Base-by-base conservation (phyloP, 2,113 vertebrate species). In the Tylochromis polylepis region DNA sequence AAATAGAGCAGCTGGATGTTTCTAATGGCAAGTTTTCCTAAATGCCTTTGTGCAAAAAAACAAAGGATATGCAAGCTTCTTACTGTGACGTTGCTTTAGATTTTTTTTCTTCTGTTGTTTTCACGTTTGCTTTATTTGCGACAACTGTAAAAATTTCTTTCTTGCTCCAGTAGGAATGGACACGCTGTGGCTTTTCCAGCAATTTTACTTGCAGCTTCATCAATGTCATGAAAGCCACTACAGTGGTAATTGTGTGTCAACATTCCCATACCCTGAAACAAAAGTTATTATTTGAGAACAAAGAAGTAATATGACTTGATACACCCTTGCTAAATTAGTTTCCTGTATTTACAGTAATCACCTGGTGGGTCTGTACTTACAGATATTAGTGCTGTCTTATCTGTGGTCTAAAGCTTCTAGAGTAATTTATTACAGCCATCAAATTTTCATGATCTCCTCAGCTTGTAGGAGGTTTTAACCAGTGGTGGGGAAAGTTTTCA, bases 211-310 rank as follows among this genome's bases (percentile, higher is more conserved):
- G 84, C 77, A 88, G 83, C 83, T 92, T 90, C 22, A 82, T 92
- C 84, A 92, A 86, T 89, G 90, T 90, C 89, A 92, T 27, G 15
- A 79, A 84, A 85, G 36, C 82, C 79, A 85, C 79, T 20, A 59
- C 34, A 88, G 82, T 83, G 79, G 85, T 88, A 90, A 88, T 93
- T 94, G 84, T 89, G 79, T 89, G 85, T 92, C 82, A 88, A 51
- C 65, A 59, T 85, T 88, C 29, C 15, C 70, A 41, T 81, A 82
- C 75, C 22, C 62, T 84, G 79, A 89, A 90, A 89, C 70, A 85
- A 85, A 94, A 87, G 83, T 84, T 83, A 90, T 93, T 88, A 83
- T 58, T 77, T 58, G 43, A 89, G n/a, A 53, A 81, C 75, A 84
- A 78, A 90, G n/a, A 80, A 79, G 46, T 77, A 85, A 24, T n/a